These are phyloP conservation scores for Catocala sponsa DNA, from an alignment of 2,888 invertebrate species.

Conservation along the genomic window DNA sequence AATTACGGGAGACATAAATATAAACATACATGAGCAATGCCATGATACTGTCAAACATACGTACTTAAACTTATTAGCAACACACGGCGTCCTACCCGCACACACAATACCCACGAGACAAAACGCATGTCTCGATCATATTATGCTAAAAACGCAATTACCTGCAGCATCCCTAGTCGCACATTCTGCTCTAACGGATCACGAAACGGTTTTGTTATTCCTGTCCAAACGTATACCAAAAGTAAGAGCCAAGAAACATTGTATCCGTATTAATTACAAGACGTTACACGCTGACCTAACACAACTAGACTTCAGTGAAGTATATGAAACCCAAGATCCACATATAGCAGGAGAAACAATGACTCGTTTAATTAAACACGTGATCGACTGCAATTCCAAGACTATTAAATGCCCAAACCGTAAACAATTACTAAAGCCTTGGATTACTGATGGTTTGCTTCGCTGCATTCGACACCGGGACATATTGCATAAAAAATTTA, in stretches of 20 bases:
- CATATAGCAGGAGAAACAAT: neutral
- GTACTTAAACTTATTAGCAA: neutral
- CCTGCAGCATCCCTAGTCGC: neutral
- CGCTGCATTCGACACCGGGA: conserved; percentile 5
- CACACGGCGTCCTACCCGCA: no score
- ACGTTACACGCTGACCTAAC: neutral
- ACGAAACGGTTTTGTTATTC: neutral
- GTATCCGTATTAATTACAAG: neutral
- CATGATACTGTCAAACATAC: conserved; percentile 1
- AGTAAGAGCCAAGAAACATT: no score
- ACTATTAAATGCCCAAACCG: neutral
- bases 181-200: neutral
- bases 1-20: neutral
- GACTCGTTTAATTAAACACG: neutral
- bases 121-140: no score
- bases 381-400: neutral
- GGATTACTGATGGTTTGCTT: no score
- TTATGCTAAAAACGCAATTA: neutral
- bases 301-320: neutral
- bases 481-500: conserved; percentile 2
- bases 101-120: no score
- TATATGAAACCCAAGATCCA: neutral
- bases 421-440: no score
- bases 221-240: no score
- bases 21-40: conserved; percentile 1